Evolutionary conservation across 2,888 invertebrate genomes (phyloP), one percentile per base, ranked within the genome.

Genomic region (Ectemnius lituratus): DNA sequence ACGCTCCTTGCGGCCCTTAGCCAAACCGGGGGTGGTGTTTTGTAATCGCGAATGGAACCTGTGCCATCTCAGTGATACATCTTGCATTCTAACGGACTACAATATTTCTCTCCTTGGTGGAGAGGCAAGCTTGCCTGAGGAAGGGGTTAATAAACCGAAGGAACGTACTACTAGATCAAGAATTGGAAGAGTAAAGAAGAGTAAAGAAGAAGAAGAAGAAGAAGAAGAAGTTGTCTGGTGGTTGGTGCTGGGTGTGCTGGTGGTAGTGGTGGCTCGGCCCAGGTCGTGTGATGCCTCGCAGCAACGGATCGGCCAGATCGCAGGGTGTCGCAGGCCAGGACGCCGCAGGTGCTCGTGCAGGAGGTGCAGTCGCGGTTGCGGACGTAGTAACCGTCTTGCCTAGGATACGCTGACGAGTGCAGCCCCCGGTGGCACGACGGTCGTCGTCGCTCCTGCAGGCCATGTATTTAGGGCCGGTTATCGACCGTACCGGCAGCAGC

Each of bases 391-490:
- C 52, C 16, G 52, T 76, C 78, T 78, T 78, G 78, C 76, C 83
- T 76, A 85, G 86, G 84, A 87, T 84, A 85, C 89, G 88, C 88
- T 89, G 89, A 89, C 89, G 88, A 86, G 89, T 84, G 88, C 85
- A 85, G 85, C 85, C 86, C 84, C 84, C 84, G 88, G 86, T 84
- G 88, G 86, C 86, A 83, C 84, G 81, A 77, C 79, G 79, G 85
- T 84, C 83, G 87, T 85, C 84, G 85, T 78, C 86, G 86, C 82
- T 76, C 78, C 81, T 78, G 83, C 86, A 85, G 86, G 86, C 86
- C 86, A 86, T 86, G 86, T 80, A 83, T 83, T 73, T 72, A 76
- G 82, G 80, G 76, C 81, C 79, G 84, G 76, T 71, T 78, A 83
- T 79, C 80, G 84, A 83, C 80, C 81, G 75, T 78, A 78, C 79